A percentile compares a stretch with the other conserved stretches of the same genome.
Conservation (phyloP, 2,888 invertebrate genomes). For the Cephus spinipes region DNA sequence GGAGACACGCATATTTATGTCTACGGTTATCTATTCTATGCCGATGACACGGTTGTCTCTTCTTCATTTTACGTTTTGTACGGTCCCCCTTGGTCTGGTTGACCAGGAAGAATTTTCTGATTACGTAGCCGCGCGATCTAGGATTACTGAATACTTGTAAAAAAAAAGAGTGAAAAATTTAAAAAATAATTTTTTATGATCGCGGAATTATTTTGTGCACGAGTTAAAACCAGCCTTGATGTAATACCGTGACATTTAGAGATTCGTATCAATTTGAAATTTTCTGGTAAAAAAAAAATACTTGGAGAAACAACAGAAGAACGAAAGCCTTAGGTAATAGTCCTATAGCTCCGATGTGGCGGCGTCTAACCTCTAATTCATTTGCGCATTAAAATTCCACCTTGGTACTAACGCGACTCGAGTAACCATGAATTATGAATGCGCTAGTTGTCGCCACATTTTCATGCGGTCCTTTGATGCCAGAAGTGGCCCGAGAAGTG, state of each 20-base stretch:
- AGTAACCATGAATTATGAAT: constrained; percentile 8
- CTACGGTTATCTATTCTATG: constrained; percentile 33
- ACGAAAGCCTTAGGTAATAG: not conserved
- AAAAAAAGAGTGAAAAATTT: too few species aligned
- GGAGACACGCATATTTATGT: constrained; percentile 59
- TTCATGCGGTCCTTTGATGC: constrained; percentile 2
- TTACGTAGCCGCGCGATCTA: not conserved
- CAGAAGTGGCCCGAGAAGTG: not conserved
- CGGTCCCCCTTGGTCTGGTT: not conserved
- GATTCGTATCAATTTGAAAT: not conserved
- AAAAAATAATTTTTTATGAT: not conserved
- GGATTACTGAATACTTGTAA: not conserved
- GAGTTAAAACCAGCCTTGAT: not conserved
- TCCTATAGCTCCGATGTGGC: not conserved
- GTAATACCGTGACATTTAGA: not conserved
- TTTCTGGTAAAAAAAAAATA: not conserved
- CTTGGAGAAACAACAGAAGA: not conserved
- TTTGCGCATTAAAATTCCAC: constrained; percentile 5
- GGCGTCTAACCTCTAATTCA: not conserved
- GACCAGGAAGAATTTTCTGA: not conserved
- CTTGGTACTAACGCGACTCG: not conserved
- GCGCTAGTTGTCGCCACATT: constrained; percentile 3
- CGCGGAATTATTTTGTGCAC: not conserved
- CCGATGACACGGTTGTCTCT: constrained; percentile 10
- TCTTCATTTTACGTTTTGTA: not conserved